Evolutionary conservation across 1,140 invertebrate species (phyloP).

Genomic region (Lordiphosa stackelbergi): DNA sequence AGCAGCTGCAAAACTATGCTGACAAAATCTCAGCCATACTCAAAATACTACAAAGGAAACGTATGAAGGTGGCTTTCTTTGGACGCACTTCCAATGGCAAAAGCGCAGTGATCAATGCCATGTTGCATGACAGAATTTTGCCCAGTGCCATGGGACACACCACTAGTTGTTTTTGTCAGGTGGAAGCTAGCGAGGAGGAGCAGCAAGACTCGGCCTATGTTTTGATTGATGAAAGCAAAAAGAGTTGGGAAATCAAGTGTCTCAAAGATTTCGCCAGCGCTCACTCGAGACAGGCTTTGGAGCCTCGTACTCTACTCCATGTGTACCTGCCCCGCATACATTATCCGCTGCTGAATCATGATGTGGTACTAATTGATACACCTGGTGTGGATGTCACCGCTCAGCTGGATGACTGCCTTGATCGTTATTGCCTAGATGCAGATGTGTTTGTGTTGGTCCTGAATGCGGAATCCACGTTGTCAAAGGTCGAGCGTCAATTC

Average conservation of each 20-base stretch:
- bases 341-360: conserved; percentile 94
- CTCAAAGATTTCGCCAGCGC: conserved; percentile 94
- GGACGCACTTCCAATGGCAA: conserved; percentile 99
- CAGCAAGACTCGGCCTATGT: conserved; percentile 84
- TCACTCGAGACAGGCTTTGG: conserved; percentile 82
- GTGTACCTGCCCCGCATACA: conserved; percentile 97
- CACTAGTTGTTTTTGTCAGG: conserved; percentile 99
- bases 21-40: conserved; percentile 94
- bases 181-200: conserved; percentile 92
- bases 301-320: conserved; percentile 84
- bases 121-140: conserved; percentile 97
- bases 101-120: conserved; percentile 99
- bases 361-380: conserved; percentile 98
- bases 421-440: conserved; percentile 98
- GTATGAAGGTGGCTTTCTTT: conserved; percentile 99
- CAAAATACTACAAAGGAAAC: conserved; percentile 95
- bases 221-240: conserved; percentile 82
- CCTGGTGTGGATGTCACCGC: conserved; percentile 99
- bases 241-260: conserved; percentile 78
- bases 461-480: conserved; percentile 96
- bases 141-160: conserved; percentile 99
- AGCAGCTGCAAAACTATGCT: conserved; percentile 83
- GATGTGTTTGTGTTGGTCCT: conserved; percentile 99
- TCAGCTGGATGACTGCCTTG: conserved; percentile 99
- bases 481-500: conserved; percentile 96